phyloP scores from a whole-genome alignment of 2,113 vertebrate genomes.

The Cynoglossus semilaevis region DNA sequence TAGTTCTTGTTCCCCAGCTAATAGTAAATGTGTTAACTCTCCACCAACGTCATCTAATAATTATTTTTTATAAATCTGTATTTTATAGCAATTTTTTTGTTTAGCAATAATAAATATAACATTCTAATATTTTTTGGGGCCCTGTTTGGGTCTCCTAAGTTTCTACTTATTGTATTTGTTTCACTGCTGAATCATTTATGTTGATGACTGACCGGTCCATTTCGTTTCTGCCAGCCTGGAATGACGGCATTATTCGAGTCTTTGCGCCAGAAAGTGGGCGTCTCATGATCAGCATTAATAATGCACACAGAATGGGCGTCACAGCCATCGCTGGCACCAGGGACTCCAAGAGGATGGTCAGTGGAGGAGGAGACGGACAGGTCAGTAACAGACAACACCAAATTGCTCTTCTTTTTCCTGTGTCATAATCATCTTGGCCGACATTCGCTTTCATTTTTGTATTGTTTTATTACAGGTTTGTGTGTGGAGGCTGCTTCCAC shows the following conservation, averaged over 20 bases:
- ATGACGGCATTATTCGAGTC: constrained; percentile 84
- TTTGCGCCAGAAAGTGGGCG: constrained; percentile 82
- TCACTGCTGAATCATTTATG: no score
- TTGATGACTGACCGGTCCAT: background rate
- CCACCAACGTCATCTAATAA: no score
- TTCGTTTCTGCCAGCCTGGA: constrained; percentile 76
- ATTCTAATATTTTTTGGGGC: no score
- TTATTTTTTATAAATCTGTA: no score
- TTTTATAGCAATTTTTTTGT: no score
- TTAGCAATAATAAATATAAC: no score
- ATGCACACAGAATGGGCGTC: constrained; percentile 82
- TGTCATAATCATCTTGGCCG: background rate
- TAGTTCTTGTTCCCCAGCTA: no score
- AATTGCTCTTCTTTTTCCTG: background rate
- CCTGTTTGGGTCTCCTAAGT: no score
- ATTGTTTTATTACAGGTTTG: constrained; percentile 66
- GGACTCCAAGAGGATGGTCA: constrained; percentile 81
- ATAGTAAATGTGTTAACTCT: no score
- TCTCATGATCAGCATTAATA: constrained; percentile 72
- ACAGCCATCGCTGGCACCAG: constrained; percentile 80
- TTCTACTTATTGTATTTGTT: no score
- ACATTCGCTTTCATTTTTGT: background rate
- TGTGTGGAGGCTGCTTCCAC: constrained; percentile 78
- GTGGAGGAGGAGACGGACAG: constrained; percentile 88
- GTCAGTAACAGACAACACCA: constrained; percentile 54